Percentiles rank a stretch among this genome's conserved stretches.
These are phyloP conservation scores for Drosophila mayri DNA, from an alignment of 1,140 invertebrate species.

Conservation along the genomic window DNA sequence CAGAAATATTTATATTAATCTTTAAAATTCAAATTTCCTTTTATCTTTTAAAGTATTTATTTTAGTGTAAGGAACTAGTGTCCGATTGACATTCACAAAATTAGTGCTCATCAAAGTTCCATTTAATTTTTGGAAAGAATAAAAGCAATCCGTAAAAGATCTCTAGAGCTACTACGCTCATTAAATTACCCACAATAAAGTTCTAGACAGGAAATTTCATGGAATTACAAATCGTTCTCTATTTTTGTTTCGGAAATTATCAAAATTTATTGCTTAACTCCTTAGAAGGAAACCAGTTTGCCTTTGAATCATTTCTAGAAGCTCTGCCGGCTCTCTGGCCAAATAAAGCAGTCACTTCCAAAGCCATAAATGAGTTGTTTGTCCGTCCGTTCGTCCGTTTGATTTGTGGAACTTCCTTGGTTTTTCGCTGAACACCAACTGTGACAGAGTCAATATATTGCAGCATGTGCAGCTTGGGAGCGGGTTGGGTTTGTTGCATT, in stretches of 20 bases:
- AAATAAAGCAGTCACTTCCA: slow-evolving; percentile 31
- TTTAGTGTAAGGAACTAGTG: not conserved
- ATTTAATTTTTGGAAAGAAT: slow-evolving; percentile 7
- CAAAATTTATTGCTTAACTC: slow-evolving; percentile 29
- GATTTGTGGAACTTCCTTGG: slow-evolving; percentile 29
- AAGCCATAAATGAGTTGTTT: slow-evolving; percentile 29
- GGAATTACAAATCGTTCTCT: slow-evolving; percentile 25
- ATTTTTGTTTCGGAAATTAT: slow-evolving; percentile 32
- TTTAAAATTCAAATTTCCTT: not conserved
- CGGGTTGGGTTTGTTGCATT: slow-evolving; percentile 17
- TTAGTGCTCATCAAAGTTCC: slow-evolving; percentile 21
- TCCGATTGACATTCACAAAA: slow-evolving; percentile 15
- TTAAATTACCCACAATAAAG: slow-evolving; percentile 33
- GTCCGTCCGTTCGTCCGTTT: not conserved
- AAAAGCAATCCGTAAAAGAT: slow-evolving; percentile 5
- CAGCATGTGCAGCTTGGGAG: slow-evolving; percentile 39
- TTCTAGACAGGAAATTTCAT: slow-evolving; percentile 20
- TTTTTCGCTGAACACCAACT: slow-evolving; percentile 17
- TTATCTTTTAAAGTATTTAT: not conserved
- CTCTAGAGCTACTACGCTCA: slow-evolving; percentile 19
- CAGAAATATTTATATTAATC: not conserved
- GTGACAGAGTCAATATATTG: slow-evolving; percentile 26
- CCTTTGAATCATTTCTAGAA: slow-evolving; percentile 37
- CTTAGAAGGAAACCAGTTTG: slow-evolving; percentile 46
- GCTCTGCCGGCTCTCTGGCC: not conserved